Base-by-base conservation (phyloP, 2,797 vertebrate species). In the Natrix natrix region DNA sequence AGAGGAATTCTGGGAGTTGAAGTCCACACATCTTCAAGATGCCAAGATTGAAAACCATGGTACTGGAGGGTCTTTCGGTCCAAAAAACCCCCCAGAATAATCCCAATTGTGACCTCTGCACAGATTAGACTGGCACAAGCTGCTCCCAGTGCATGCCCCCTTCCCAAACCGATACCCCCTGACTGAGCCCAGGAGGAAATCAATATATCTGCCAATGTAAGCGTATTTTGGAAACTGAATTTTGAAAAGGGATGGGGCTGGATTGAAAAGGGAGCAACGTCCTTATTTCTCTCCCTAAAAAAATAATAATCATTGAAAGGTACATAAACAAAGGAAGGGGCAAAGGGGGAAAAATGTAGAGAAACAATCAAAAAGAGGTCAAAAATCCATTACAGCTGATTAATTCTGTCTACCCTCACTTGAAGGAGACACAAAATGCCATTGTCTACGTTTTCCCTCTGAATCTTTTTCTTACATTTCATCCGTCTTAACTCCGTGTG, bases 311-410 rank as follows among this genome's bases (percentile, higher is more conserved):
- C 17, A 78, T 78, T 10, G 1, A 78, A 43, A 78, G 8, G 74
- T 37, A 3, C 1, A 22, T 43, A 83, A 48, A 48, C 37, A 2
- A 78, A 22, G 17, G 17, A 4, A 43, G 16, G 16, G 37, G 69
- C 8, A 66, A n/a, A 28, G 13, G 26, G 54, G n/a, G 13, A 13
- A 32, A 6, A 63, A 78, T 22, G 10, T 1, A 43, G 4, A 83
- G 74, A 24, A 48, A 24, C 37, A 12, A 48, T 87, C 28, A 20
- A 55, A 16, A n/a, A 55, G 28, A n/a, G 92, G 92, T n/a, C 69
- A 95, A 96, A 92, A 92, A 95, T 61, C 96, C 94, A 93, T 94
- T 94, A 87, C 93, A 94, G 94, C 0, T 66, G 87, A 90, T 91
- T 7, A 54, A 94, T 91, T 95, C 52, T 87, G 20, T 52, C n/a